Conservation (phyloP, 2,113 vertebrate species). For the Phrynosoma blainvillii region DNA sequence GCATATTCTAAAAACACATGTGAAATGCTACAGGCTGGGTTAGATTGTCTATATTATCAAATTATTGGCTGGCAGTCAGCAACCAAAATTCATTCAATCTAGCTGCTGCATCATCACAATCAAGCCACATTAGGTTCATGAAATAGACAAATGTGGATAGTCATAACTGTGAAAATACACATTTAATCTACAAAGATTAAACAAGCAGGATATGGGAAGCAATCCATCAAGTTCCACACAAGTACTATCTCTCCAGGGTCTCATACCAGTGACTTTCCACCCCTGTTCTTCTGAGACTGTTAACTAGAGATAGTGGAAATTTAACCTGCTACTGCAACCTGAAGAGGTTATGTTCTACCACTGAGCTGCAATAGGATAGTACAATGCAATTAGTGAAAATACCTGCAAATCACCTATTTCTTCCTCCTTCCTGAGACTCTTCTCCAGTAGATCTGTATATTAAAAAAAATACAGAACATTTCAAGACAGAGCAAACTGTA, state of each 20-base stretch:
- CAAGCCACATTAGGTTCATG: constrained; percentile 12
- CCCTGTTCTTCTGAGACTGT: neutral
- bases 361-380: neutral
- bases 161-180: neutral
- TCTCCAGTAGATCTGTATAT: constrained; percentile 85
- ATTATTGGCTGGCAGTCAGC: constrained; percentile 15
- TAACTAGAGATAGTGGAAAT: neutral
- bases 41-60: constrained; percentile 5
- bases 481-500: constrained; percentile 34
- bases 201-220: neutral
- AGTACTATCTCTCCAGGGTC: neutral
- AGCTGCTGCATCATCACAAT: constrained; percentile 20
- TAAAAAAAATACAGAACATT: constrained; percentile 44
- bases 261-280: neutral
- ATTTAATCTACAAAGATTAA: constrained; percentile 10
- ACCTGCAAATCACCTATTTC: constrained; percentile 90
- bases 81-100: constrained; percentile 7
- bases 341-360: neutral
- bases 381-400: constrained; percentile 43
- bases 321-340: neutral
- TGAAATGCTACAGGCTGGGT: constrained; percentile 7
- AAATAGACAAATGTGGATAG: neutral
- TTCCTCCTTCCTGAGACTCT: constrained; percentile 85
- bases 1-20: constrained; percentile 3
- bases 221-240: neutral